Conservation (phyloP, 2,888 invertebrate species). For the Apocheima hispidaria region DNA sequence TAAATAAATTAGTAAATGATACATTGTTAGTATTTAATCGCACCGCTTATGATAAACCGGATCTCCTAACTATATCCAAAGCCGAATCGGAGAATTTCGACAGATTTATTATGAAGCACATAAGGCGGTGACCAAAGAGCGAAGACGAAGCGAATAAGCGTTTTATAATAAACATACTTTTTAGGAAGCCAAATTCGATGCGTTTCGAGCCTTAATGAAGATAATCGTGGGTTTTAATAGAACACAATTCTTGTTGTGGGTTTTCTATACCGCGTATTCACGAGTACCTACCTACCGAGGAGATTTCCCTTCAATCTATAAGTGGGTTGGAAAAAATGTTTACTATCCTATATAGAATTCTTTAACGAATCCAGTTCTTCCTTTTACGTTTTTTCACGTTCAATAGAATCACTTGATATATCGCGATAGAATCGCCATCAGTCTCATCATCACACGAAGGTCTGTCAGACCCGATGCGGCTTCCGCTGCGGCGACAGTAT, state of each 20-base stretch:
- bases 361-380: not conserved
- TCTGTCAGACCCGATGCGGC: conserved; percentile 69
- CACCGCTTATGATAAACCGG: too few species aligned
- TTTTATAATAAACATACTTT: not conserved
- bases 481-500: conserved; percentile 86
- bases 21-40: not conserved
- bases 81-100: too few species aligned
- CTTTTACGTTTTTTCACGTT: not conserved
- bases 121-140: not conserved
- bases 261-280: too few species aligned
- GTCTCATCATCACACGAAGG: not conserved
- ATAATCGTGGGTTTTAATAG: too few species aligned
- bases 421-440: not conserved
- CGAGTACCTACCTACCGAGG: too few species aligned
- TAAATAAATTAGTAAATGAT: conserved; percentile 11
- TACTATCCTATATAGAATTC: not conserved
- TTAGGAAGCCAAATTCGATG: not conserved
- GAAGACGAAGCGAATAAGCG: not conserved
- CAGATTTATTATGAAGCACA: not conserved
- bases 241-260: too few species aligned
- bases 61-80: too few species aligned
- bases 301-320: too few species aligned
- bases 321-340: not conserved
- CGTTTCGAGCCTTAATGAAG: not conserved
- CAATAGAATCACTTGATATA: not conserved